Base-by-base conservation (phyloP, 2,113 vertebrate species). In the Gnathonemus echidnorhynchus region DNA sequence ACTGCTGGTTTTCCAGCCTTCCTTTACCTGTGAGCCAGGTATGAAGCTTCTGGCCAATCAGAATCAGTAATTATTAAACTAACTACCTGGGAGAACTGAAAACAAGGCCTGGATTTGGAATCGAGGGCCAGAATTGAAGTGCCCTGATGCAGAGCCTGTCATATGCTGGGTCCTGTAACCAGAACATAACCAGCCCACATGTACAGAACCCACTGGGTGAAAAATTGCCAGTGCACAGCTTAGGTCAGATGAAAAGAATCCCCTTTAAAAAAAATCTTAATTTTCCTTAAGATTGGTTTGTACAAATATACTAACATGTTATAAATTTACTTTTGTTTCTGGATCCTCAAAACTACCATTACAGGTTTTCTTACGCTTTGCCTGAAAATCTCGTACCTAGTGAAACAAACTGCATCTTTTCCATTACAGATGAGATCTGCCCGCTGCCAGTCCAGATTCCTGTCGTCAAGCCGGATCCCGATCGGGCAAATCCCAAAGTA, bases 401-500 rank as follows among this genome's bases (percentile, higher is more conserved):
- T 50, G 11, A 27, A 70, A 15, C 58, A n/a, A 7, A 27, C 5
- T 4, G 19, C 21, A 19, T 89, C 21, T 45, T 31, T 35, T 17
- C 9, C 46, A 3, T 92, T 94, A 5, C 92, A 99, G 98, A 99
- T 88, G 97, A 98, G 89, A 93, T 99, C 66, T 92, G 92, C 87
- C 90, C 95, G 5, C 88, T 94, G 48, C 98, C 98, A 0, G 93
- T 97, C 86, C 95, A 97, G 53, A 90, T 99, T 56, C 97, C 97
- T 58, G 95, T 94, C 0, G 91, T 97, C 89, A 98, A 98, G 92
- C 98, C 98, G 0, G 95, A 96, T 8, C 91, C 95, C 0, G 98
- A 99, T 93, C 93, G 97, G 86, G 97, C 98, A 1, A 99, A 99
- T 94, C 98, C 98, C 9, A 98, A 97, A 94, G 95, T 99, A 1